Evolutionary conservation across 2,113 vertebrate species (phyloP).

Genomic region (Stomatorhinus ivindoensis): DNA sequence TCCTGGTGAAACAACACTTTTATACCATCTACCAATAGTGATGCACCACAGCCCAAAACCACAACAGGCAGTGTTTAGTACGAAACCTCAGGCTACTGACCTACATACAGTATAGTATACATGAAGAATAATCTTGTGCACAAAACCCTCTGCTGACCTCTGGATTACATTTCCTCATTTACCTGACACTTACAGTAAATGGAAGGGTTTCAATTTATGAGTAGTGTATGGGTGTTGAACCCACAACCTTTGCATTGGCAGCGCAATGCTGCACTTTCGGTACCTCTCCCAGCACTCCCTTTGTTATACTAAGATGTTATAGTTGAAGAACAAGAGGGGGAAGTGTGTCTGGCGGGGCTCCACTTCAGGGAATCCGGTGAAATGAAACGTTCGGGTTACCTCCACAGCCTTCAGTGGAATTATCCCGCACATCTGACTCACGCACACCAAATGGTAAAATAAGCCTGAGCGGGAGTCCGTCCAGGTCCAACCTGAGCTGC

Average conservation of each 20-base stretch:
- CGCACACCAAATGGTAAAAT: not conserved
- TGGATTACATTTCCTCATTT: not conserved
- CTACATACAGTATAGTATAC: not conserved
- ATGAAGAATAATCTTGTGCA: not conserved
- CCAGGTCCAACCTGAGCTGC: slow-evolving; percentile 19
- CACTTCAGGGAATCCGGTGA: not conserved
- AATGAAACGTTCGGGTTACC: not conserved
- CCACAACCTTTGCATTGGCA: not conserved
- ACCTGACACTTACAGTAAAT: not conserved
- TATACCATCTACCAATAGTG: not conserved
- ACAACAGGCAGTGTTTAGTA: not conserved
- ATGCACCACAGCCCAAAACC: not conserved
- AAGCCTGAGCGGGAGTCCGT: not conserved
- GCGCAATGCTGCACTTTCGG: not conserved
- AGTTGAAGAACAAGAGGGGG: not conserved
- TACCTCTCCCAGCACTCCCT: not conserved
- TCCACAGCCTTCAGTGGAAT: not conserved
- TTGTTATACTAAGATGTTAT: not conserved
- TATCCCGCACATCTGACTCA: not conserved
- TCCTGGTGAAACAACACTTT: slow-evolving; percentile 17
- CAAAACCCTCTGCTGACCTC: not conserved
- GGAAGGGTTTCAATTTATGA: not conserved
- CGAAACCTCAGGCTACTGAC: not conserved
- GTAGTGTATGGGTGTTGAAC: not conserved
- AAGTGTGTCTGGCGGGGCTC: not conserved